Conservation (phyloP, 1,140 invertebrate species). For the Drosophila ogumai region DNA sequence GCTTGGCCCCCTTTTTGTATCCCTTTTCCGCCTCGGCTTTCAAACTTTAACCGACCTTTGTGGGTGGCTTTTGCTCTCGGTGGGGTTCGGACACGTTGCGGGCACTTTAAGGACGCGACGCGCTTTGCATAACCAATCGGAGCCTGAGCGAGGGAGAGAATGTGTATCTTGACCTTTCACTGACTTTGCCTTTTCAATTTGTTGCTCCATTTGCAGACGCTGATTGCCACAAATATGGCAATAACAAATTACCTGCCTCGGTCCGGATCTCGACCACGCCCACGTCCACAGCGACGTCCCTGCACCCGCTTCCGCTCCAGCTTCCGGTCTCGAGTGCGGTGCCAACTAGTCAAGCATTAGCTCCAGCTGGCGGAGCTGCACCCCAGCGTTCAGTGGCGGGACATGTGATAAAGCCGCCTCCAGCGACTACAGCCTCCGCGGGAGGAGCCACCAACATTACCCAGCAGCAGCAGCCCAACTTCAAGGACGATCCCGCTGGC, state of each 20-base stretch:
- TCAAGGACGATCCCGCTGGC: constrained; percentile 95
- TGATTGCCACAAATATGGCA: constrained; percentile 78
- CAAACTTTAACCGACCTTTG: constrained; percentile 34
- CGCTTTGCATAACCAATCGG: constrained; percentile 61
- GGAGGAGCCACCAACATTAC: constrained; percentile 6
- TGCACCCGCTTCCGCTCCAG: constrained; percentile 35
- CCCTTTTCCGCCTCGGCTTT: constrained; percentile 15
- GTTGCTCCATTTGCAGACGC: constrained; percentile 70
- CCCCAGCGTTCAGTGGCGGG: constrained; percentile 26
- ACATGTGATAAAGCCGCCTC: constrained; percentile 57
- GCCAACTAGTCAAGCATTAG: constrained; percentile 60
- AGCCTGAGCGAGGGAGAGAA: neutral
- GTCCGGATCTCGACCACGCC: constrained; percentile 28
- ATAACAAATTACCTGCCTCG: constrained; percentile 64
- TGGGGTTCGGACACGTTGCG: constrained; percentile 51
- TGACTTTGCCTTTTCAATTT: constrained; percentile 57
- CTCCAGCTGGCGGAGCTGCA: constrained; percentile 9
- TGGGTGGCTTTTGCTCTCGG: constrained; percentile 27
- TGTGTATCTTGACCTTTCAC: constrained; percentile 37
- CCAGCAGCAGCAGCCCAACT: constrained; percentile 87
- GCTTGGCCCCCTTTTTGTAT: constrained; percentile 11
- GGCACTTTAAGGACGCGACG: constrained; percentile 74
- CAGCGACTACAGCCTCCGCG: constrained; percentile 1
- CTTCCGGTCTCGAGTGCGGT: constrained; percentile 40
- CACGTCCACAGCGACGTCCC: constrained; percentile 30